Conservation (phyloP, 2,113 vertebrate genomes). For the Eurystomus gularis region DNA sequence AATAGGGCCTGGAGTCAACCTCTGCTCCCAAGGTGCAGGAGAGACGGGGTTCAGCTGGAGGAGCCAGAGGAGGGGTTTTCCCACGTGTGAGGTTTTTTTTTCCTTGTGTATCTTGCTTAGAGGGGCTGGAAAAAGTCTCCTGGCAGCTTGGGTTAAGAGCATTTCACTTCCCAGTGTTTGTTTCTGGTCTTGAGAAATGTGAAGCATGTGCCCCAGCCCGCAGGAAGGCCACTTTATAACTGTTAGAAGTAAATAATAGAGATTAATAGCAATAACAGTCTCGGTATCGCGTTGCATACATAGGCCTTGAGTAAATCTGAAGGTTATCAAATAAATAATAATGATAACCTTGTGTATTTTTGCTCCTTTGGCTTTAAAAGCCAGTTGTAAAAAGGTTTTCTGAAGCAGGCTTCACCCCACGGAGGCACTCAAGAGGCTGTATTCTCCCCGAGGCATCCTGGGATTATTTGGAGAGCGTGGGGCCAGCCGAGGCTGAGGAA, state of each 20-base stretch:
- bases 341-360: neutral
- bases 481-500: constrained; percentile 13
- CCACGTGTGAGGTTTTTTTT: neutral
- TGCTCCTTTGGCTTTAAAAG: neutral
- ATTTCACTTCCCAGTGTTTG: neutral
- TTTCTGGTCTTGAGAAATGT: neutral
- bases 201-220: neutral
- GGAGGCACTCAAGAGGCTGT: constrained; percentile 31
- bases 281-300: neutral
- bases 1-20: fast-evolving
- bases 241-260: neutral
- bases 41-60: neutral
- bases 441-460: constrained; percentile 1
- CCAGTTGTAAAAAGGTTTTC: neutral
- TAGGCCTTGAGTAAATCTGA: neutral
- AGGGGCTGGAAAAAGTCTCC: neutral
- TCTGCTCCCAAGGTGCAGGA: neutral
- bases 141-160: neutral
- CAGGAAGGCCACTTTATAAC: neutral
- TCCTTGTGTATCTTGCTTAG: neutral
- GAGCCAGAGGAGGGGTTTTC: neutral
- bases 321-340: neutral
- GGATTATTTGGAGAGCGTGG: constrained; percentile 47
- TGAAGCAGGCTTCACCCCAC: constrained; percentile 33
- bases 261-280: neutral